These are phyloP conservation scores for Stylophora pistillata DNA, from an alignment of 64 coral and sea anemone species.

Conservation along the genomic window DNA sequence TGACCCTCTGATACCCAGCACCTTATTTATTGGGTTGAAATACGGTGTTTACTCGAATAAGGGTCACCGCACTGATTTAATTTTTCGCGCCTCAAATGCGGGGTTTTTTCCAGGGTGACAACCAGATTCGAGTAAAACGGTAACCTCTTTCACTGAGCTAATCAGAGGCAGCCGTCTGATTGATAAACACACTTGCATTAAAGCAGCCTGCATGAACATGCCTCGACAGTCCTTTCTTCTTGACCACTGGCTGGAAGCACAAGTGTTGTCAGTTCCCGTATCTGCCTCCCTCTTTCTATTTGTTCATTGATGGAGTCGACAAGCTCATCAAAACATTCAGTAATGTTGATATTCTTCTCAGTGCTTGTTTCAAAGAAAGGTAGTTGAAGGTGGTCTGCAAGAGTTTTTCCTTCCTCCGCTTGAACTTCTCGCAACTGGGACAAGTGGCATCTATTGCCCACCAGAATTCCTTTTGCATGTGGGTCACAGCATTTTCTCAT, in stretches of 20 bases:
- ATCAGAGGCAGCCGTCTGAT: no score
- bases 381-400: constrained; percentile 61
- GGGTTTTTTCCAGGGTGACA: no score
- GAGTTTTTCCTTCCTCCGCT: constrained; percentile 63
- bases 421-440: constrained; percentile 58
- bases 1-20: no score
- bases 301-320: constrained; percentile 54
- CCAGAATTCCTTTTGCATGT: constrained; percentile 53
- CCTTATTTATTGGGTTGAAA: no score
- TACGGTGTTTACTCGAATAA: no score
- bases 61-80: no score
- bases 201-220: constrained; percentile 10
- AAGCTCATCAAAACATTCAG: constrained; percentile 77
- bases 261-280: constrained; percentile 3
- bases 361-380: constrained; percentile 94
- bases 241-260: constrained; percentile 28
- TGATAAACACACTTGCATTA: background rate
- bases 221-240: background rate
- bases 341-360: constrained; percentile 79
- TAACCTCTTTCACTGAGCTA: no score
- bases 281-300: constrained; percentile 22
- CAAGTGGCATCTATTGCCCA: constrained; percentile 91
- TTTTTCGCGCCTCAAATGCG: no score
- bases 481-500: constrained; percentile 55
- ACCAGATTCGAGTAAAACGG: no score